Evolutionary conservation across 2,888 invertebrate genomes (phyloP).

Genomic region (Parnassius smintheus): DNA sequence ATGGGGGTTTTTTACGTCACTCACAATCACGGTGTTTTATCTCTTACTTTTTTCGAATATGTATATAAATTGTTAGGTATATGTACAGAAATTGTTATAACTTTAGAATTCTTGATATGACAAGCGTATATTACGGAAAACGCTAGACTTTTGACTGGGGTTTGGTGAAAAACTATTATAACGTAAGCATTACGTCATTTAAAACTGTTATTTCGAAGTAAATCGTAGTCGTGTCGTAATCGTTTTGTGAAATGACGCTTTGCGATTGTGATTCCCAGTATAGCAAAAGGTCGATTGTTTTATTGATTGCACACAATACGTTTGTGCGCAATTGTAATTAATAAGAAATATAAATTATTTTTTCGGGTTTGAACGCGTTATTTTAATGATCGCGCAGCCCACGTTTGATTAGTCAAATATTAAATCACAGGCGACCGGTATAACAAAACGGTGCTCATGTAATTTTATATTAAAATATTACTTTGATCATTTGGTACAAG

Average conservation of each 20-base stretch:
- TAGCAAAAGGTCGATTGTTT: conserved; percentile 28
- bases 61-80: too few relatives aligned
- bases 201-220: background rate
- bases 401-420: conserved; percentile 13
- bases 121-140: too few relatives aligned
- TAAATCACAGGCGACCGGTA: background rate
- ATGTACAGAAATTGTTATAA: too few relatives aligned
- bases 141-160: too few relatives aligned
- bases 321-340: conserved; percentile 26
- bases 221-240: conserved; percentile 11
- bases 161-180: too few relatives aligned
- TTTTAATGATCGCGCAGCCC: conserved; percentile 5
- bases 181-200: too few relatives aligned
- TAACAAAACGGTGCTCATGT: conserved; percentile 8
- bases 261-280: conserved; percentile 23
- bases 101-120: too few relatives aligned
- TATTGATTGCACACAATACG: conserved; percentile 27
- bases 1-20: too few relatives aligned
- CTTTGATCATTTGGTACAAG: too few relatives aligned
- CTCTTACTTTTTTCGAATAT: too few relatives aligned
- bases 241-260: conserved; percentile 1
- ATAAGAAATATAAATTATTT: conserved; percentile 17
- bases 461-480: background rate
- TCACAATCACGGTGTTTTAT: too few relatives aligned
- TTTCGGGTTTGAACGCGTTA: background rate